These are phyloP conservation scores for Rhabdornis inornatus DNA, from an alignment of 2,113 vertebrate species.

Conservation along the genomic window DNA sequence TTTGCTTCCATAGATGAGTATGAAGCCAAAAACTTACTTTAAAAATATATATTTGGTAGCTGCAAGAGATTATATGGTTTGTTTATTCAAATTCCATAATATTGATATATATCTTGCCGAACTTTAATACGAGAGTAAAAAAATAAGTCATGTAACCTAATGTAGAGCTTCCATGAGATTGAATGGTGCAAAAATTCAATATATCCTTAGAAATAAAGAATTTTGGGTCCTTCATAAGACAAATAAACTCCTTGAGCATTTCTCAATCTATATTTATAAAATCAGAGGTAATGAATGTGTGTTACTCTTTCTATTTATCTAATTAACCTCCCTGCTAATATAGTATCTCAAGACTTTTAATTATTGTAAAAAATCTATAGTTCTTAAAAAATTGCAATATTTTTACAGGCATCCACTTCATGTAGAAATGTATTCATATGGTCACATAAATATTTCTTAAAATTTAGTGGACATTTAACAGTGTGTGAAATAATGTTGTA, in stretches of 20 bases:
- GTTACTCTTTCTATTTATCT: neutral
- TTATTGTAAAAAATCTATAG: neutral
- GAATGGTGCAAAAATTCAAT: neutral
- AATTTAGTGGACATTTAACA: neutral
- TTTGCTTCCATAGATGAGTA: too few relatives aligned
- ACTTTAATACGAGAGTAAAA: neutral
- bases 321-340: neutral
- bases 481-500: neutral
- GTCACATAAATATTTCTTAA: neutral
- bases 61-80: neutral
- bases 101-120: neutral
- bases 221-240: neutral
- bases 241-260: neutral
- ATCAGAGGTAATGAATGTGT: neutral
- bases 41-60: neutral
- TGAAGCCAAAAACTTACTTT: neutral
- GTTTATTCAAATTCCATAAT: neutral
- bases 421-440: neutral
- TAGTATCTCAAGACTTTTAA: neutral
- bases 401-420: neutral
- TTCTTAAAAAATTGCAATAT: neutral
- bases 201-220: neutral
- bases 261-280: neutral
- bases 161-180: neutral
- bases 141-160: neutral